Conservation (phyloP, 2,888 invertebrate genomes). For the Sinhomidia bicolor region DNA sequence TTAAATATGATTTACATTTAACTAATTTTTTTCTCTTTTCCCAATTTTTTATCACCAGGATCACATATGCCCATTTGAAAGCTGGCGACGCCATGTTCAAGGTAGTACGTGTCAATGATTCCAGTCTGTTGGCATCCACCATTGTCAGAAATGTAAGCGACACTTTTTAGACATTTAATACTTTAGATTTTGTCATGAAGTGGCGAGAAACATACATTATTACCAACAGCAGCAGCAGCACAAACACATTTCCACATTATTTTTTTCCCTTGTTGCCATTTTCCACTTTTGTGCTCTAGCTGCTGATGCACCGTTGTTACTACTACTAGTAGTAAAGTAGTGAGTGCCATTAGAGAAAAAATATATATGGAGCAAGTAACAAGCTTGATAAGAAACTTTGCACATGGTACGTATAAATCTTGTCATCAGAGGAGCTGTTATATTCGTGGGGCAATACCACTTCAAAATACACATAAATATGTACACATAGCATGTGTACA, state of each 20-base stretch:
- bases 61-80: conserved; percentile 79
- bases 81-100: conserved; percentile 80
- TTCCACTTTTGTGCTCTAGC: conserved; percentile 11
- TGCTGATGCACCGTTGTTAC: neutral
- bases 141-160: conserved; percentile 78
- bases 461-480: neutral
- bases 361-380: conserved; percentile 50
- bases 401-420: conserved; percentile 72
- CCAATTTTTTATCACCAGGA: conserved; percentile 70
- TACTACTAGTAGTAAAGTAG: no score
- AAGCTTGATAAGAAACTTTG: conserved; percentile 50
- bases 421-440: conserved; percentile 64
- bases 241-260: neutral
- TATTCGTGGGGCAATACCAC: neutral
- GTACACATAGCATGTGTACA: neutral
- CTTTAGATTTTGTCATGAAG: neutral
- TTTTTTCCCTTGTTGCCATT: conserved; percentile 33
- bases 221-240: neutral
- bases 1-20: conserved; percentile 34
- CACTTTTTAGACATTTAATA: neutral
- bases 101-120: conserved; percentile 79
- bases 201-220: neutral
- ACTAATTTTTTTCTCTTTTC: neutral
- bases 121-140: conserved; percentile 78
- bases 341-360: neutral